Evolutionary conservation across 2,888 invertebrate genomes (phyloP), one percentile per base, ranked within the genome.

Genomic region (Cantharis nigra): DNA sequence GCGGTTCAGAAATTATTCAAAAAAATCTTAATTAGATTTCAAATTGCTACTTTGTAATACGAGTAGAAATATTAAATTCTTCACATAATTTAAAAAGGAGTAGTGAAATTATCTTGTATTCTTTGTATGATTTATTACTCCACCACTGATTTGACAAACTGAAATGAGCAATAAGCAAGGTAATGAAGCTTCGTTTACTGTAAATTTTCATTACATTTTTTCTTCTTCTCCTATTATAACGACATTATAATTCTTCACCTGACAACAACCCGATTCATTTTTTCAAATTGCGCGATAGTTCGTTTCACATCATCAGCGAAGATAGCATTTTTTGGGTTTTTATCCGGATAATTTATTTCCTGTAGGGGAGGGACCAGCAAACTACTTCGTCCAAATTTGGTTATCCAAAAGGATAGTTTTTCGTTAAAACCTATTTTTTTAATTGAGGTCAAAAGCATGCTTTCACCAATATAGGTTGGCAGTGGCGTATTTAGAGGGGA

Each of bases 21-120:
- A 65, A 65, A 65, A 65, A 65, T 65, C 65, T 65, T 65, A 65
- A 65, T 65, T 65, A 65, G 65, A 65, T 65, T 65, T 65, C 23
- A 65, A 65, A 23, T 65, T 65, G 16, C 33, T 33, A 33, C 33
- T 33, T 33, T 33, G 33, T 33, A 33, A 33, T 33, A 33, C 33
- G 33, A 33, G 33, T 33, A 33, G 33, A 33, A 33, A 33, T 33
- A 33, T 33, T 33, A 33, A 33, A 33, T 33, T 33, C 33, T 33
- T 33, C 33, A 33, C 33, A 33, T 33, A 33, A 33, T 33, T 33
- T 33, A 33, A 33, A 33, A 33, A 33, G 33, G 33, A 33, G 33
- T 33, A 33, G 33, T 13, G 13, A 33, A 33, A 33, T 33, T 33
- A 33, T 33, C 33, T 33, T 33, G 33, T 33, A 33, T 33, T 33